These are phyloP conservation scores for Chymomyza caudatula DNA, from an alignment of 2,888 invertebrate species.

Conservation along the genomic window DNA sequence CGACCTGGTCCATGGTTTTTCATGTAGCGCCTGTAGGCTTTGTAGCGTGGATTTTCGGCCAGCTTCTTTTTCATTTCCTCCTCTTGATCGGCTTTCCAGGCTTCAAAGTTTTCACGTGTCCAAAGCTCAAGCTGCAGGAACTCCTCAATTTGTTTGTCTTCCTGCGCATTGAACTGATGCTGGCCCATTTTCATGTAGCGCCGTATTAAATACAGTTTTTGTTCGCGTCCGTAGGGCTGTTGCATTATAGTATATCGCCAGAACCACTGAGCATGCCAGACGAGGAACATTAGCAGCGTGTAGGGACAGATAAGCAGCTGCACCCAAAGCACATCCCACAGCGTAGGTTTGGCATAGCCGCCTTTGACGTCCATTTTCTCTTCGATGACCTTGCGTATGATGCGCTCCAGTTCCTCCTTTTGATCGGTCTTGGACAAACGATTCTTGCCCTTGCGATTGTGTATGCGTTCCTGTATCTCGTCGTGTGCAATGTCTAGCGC, in stretches of 20 bases:
- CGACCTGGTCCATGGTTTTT: conserved; percentile 93
- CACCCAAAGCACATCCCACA: conserved; percentile 89
- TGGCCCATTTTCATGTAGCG: conserved; percentile 86
- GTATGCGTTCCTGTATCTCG: conserved; percentile 79
- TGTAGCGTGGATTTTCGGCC: conserved; percentile 91
- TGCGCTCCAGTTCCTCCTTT: conserved; percentile 88
- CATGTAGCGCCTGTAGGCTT: conserved; percentile 92
- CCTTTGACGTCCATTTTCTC: conserved; percentile 97
- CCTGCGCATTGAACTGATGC: conserved; percentile 85
- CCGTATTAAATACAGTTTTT: conserved; percentile 90
- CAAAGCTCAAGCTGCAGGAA: conserved; percentile 88
- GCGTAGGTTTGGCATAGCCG: conserved; percentile 91
- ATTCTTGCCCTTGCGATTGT: conserved; percentile 79
- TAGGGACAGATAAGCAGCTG: conserved; percentile 90
- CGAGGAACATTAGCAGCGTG: conserved; percentile 83
- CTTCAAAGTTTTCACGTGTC: conserved; percentile 87
- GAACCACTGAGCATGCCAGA: conserved; percentile 89
- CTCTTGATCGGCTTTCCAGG: conserved; percentile 90
- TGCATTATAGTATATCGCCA: conserved; percentile 87
- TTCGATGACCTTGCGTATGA: conserved; percentile 89
- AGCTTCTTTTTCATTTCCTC: conserved; percentile 90
- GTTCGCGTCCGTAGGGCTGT: conserved; percentile 88
- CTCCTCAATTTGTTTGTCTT: conserved; percentile 86
- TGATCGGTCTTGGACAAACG: conserved; percentile 81
- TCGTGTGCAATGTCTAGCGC: conserved; percentile 85